phyloP scores from a whole-genome alignment of 2,113 vertebrate genomes.

The Motacilla alba region DNA sequence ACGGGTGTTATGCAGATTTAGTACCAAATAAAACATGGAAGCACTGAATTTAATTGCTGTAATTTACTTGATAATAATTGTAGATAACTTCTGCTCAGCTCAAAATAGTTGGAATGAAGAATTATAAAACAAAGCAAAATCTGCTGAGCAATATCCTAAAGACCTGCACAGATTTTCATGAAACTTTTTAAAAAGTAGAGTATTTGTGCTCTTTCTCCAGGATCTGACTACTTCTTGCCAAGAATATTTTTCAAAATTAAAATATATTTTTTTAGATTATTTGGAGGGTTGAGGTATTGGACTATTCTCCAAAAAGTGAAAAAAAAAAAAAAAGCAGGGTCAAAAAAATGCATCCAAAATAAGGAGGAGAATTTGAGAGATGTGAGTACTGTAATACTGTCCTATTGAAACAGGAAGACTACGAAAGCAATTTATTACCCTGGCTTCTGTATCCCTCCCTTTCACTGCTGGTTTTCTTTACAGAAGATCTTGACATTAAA shows the following conservation, averaged over 20 bases:
- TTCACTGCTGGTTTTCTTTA: background rate
- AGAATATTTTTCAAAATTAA: background rate
- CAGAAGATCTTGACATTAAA: background rate
- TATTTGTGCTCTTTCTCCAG: background rate
- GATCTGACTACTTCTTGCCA: background rate
- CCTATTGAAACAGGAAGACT: background rate
- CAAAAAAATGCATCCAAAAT: background rate
- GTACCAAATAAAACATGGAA: background rate
- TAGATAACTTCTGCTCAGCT: background rate
- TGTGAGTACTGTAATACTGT: background rate
- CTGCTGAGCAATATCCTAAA: background rate
- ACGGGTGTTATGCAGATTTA: background rate
- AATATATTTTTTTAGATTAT: background rate
- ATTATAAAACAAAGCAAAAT: background rate
- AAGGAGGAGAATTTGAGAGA: background rate
- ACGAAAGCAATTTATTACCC: background rate
- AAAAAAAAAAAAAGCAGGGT: background rate
- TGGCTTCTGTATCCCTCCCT: background rate
- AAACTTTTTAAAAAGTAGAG: background rate
- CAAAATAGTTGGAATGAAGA: background rate
- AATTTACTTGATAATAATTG: background rate
- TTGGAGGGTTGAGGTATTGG: background rate
- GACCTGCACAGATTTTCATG: background rate
- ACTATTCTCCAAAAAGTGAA: background rate
- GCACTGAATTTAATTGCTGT: background rate